These are phyloP conservation scores for Stenodera caucasica DNA, from an alignment of 2,888 invertebrate species.

Conservation along the genomic window DNA sequence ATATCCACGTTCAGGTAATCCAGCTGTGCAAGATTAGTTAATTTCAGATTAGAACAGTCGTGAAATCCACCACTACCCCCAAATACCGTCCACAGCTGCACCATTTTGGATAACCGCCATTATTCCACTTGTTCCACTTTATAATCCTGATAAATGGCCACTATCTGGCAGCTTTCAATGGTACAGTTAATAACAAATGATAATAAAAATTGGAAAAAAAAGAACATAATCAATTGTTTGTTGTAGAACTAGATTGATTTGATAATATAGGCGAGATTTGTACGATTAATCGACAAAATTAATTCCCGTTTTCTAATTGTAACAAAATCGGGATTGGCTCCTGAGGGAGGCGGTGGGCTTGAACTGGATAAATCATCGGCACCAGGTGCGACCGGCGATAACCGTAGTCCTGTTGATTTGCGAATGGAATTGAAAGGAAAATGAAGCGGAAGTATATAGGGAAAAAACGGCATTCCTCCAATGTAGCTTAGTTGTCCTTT, in stretches of 20 bases:
- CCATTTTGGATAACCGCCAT: constrained; percentile 31
- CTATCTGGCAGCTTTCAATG: constrained; percentile 18
- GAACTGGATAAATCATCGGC: constrained; percentile 15
- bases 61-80: constrained; percentile 25
- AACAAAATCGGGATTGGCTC: neutral
- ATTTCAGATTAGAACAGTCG: constrained; percentile 25
- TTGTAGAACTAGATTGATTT: neutral
- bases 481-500: neutral
- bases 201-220: neutral
- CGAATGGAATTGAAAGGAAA: constrained; percentile 13
- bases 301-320: neutral
- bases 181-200: neutral
- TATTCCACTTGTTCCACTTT: constrained; percentile 32
- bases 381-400: constrained; percentile 18
- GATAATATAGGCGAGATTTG: neutral
- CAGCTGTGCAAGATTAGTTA: constrained; percentile 27
- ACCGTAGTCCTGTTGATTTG: constrained; percentile 13
- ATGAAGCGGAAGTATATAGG: neutral
- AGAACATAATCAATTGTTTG: neutral
- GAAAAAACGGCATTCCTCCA: neutral
- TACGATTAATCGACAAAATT: neutral
- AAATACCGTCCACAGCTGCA: constrained; percentile 30
- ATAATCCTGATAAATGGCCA: constrained; percentile 31
- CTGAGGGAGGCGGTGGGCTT: neutral
- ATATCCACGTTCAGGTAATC: constrained; percentile 20